Evolutionary conservation across 2,797 vertebrate species (phyloP), one percentile per base, ranked within the genome.

Genomic region (Basileuterus tristriatus): DNA sequence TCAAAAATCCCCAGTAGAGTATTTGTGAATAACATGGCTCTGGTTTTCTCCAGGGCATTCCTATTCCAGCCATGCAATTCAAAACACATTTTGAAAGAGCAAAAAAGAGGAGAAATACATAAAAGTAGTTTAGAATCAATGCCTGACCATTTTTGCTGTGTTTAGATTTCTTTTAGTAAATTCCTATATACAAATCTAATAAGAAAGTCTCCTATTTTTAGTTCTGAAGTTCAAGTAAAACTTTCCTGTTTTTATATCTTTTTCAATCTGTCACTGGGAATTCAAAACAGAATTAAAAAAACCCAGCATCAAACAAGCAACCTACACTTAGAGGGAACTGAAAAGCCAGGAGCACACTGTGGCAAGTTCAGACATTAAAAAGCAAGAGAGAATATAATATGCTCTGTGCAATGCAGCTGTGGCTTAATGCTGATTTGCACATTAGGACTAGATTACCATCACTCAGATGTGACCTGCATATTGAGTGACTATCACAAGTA

Each of bases 351-450:
- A 77, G 50, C 32, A 79, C 30, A 34, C 34, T 50, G 46, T 53
- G 80, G 49, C 53, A 92, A 89, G 62, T 82, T 77, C 71, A 93
- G 86, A 53, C n/a, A 36, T 82, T 52, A 82, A 89, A 93, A 92
- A 72, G 24, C 41, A 39, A n/a, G 30, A 71, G 37, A 84, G 41
- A 80, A 72, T 92, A 27, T 92, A 63, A 84, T 76, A 65, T 63
- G 41, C 44, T 72, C 27, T 80, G 64, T 93, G 83, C 68, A 85
- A 32, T 4, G 36, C 93, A 97, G 81, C 83, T 96, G 90, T 85
- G 71, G 41, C 78, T 87, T 93, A 94, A 95, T 93, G 90, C 71
- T 80, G 87, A 85, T 95, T 90, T 92, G 78, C 81, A 80, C 87
- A 69, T 89, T 80, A 94, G 62, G 86, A 64, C 71, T 56, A 90